Evolutionary conservation across 1,140 invertebrate genomes (phyloP).

Genomic region (Zaprionus ornatus): DNA sequence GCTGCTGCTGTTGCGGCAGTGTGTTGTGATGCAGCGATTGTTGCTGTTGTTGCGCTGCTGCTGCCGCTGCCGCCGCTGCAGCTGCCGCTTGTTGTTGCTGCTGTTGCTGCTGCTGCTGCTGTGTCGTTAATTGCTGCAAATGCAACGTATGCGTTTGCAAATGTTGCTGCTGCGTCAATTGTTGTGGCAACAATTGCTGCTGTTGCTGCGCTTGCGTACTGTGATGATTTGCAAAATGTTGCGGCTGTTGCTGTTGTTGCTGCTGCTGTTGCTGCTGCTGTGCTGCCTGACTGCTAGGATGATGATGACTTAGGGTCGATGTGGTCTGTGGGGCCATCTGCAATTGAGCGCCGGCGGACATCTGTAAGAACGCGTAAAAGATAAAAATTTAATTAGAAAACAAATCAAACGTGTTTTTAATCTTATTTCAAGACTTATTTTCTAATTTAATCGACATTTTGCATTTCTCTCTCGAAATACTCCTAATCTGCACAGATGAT

Average conservation of each 20-base stretch:
- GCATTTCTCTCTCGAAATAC: neutral
- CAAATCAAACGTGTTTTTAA: neutral
- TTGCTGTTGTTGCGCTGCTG: conserved; percentile 55
- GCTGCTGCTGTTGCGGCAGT: conserved; percentile 84
- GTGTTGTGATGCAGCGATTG: conserved; percentile 85
- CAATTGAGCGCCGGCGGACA: conserved; percentile 96
- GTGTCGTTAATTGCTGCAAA: conserved; percentile 57
- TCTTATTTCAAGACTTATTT: neutral
- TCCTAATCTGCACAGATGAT: conserved; percentile 12
- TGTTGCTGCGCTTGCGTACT: conserved; percentile 64
- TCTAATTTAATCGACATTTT: neutral
- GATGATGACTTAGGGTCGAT: conserved; percentile 91
- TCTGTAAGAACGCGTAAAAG: conserved; percentile 87
- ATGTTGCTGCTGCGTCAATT: conserved; percentile 65
- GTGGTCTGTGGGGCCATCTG: conserved; percentile 96
- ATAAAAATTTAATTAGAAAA: conserved; percentile 28
- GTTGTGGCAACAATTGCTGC: conserved; percentile 59
- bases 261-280: conserved; percentile 58
- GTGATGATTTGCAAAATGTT: conserved; percentile 75
- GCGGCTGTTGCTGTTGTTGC: conserved; percentile 58
- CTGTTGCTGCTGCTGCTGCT: conserved; percentile 63
- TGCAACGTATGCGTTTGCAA: conserved; percentile 68
- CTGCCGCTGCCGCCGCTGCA: conserved; percentile 46
- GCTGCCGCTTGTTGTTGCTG: conserved; percentile 47
- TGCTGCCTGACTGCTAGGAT: conserved; percentile 68